Conservation (phyloP, 2,113 vertebrate species). For the Thamnaconus septentrionalis region DNA sequence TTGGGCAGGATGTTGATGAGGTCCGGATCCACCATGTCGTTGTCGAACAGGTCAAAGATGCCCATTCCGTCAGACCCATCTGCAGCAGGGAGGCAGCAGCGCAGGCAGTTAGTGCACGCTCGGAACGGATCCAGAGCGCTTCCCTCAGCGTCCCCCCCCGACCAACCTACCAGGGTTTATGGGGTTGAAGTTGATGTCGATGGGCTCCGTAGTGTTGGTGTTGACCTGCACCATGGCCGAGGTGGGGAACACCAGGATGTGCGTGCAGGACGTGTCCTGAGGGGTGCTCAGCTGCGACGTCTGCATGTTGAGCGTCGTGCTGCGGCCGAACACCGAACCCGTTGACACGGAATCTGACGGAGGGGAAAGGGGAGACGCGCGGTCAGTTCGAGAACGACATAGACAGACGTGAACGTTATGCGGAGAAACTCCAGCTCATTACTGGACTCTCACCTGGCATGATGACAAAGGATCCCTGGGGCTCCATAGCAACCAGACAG, state of each 20-base stretch:
- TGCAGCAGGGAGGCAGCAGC: constrained; percentile 51
- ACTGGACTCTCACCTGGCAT: constrained; percentile 87
- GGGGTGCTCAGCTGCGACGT: constrained; percentile 95
- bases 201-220: constrained; percentile 88
- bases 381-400: background rate
- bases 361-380: background rate
- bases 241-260: constrained; percentile 96
- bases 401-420: no score
- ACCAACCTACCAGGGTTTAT: constrained; percentile 85
- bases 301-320: constrained; percentile 96
- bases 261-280: constrained; percentile 96
- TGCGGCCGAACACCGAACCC: constrained; percentile 94
- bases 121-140: background rate
- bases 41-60: constrained; percentile 91
- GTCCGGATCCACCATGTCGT: constrained; percentile 92
- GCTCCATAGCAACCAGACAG: constrained; percentile 98
- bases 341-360: constrained; percentile 91
- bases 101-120: background rate
- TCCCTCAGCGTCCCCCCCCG: background rate
- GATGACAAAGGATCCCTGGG: constrained; percentile 97
- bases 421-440: no score
- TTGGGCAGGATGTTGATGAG: constrained; percentile 96
- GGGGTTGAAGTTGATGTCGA: constrained; percentile 92
- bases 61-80: constrained; percentile 93
- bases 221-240: constrained; percentile 96